These are phyloP conservation scores for Hetaerina titia DNA, from an alignment of 2,888 invertebrate species.

Conservation along the genomic window DNA sequence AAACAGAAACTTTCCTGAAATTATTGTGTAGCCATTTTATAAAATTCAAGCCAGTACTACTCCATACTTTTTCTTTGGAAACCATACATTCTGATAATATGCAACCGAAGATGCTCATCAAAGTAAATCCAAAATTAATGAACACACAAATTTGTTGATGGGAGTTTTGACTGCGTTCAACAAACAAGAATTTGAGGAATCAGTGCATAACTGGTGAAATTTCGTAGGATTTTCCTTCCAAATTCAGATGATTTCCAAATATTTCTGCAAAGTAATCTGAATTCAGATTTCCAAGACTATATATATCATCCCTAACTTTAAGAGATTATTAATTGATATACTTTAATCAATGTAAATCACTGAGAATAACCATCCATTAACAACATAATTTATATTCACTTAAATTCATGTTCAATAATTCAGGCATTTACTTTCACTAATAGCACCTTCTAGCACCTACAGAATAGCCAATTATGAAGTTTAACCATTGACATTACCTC, in stretches of 20 bases:
- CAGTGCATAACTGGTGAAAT: too few species aligned
- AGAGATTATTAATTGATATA: constrained; percentile 85
- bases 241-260: too few species aligned
- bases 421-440: constrained; percentile 83
- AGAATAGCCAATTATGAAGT: constrained; percentile 82
- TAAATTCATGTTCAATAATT: constrained; percentile 76
- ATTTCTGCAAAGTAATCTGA: too few species aligned
- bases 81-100: constrained; percentile 77
- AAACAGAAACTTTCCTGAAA: background rate
- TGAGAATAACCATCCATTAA: constrained; percentile 79
- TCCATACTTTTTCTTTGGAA: constrained; percentile 86
- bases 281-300: too few species aligned
- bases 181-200: too few species aligned
- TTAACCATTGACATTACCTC: background rate
- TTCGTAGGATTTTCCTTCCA: too few species aligned
- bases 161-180: too few species aligned
- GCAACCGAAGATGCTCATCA: too few species aligned
- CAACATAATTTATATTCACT: constrained; percentile 77
- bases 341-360: constrained; percentile 87
- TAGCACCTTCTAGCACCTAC: constrained; percentile 92
- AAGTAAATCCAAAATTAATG: too few species aligned
- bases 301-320: constrained; percentile 79
- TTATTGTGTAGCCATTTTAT: background rate
- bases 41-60: background rate
- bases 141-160: too few species aligned